These are phyloP conservation scores for Prietella phreatophila DNA, from an alignment of 2,113 vertebrate genomes.

Conservation along the genomic window DNA sequence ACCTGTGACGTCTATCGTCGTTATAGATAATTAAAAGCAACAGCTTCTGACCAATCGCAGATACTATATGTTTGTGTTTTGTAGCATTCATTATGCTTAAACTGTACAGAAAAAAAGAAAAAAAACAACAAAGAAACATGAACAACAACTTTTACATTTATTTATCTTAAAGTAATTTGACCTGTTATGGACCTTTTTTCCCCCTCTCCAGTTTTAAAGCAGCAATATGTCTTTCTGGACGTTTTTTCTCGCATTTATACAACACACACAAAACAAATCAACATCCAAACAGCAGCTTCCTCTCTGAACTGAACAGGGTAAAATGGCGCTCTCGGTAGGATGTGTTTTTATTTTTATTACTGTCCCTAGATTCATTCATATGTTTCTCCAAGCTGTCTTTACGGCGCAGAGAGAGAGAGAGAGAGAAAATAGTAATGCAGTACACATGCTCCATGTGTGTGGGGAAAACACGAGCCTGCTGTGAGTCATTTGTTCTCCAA, in stretches of 20 bases:
- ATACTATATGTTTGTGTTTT: no score
- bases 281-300: neutral
- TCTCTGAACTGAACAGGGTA: neutral
- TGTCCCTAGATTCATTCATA: neutral
- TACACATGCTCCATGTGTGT: slow-evolving; percentile 28
- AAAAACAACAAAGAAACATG: no score
- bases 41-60: neutral
- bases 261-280: no score
- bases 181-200: neutral
- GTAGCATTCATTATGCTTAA: no score
- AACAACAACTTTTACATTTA: no score
- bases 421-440: slow-evolving; percentile 4
- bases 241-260: no score
- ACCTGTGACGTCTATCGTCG: no score
- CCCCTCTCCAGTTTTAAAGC: neutral
- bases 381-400: neutral
- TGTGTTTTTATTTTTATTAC: neutral
- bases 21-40: neutral
- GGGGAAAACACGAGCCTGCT: slow-evolving; percentile 9
- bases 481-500: slow-evolving; percentile 43
- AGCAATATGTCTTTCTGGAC: neutral
- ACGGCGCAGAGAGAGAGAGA: neutral
- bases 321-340: neutral
- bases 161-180: neutral
- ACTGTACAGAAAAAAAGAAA: no score